Evolutionary conservation across 2,797 vertebrate genomes (phyloP).

Genomic region (Poecilia velifera): DNA sequence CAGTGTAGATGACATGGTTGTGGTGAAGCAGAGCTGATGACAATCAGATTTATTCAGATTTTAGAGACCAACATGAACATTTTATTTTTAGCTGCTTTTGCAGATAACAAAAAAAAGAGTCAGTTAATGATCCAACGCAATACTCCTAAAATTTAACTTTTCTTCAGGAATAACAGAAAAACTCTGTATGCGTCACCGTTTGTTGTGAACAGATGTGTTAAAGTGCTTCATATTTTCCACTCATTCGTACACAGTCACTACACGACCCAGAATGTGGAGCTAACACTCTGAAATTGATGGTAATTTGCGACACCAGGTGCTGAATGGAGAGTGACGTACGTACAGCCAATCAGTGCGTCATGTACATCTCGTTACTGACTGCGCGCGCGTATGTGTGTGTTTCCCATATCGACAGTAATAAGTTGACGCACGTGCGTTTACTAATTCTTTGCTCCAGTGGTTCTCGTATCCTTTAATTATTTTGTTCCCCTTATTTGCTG

Average conservation of each 20-base stretch:
- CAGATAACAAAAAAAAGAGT: too few species aligned
- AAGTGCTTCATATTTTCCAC: background rate
- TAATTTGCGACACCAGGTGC: background rate
- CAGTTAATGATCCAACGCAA: background rate
- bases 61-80: too few species aligned
- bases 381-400: background rate
- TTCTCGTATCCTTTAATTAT: conserved; percentile 29
- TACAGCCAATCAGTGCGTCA: conserved; percentile 15
- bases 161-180: too few species aligned
- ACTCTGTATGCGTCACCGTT: too few species aligned
- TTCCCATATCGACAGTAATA: conserved; percentile 17
- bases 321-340: conserved; percentile 8
- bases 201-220: background rate
- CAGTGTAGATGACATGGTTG: background rate
- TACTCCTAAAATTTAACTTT: background rate
- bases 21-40: background rate
- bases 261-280: background rate
- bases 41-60: background rate
- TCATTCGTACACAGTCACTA: background rate
- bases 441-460: conserved; percentile 56
- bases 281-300: conserved; percentile 19
- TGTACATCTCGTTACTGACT: conserved; percentile 2
- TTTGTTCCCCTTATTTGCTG: conserved; percentile 12
- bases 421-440: conserved; percentile 36
- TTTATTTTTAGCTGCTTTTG: too few species aligned